Percentiles rank a stretch among this genome's conserved stretches.
Evolutionary conservation across 2,888 invertebrate genomes (phyloP).

Genomic region (Mactromeris polynyma): DNA sequence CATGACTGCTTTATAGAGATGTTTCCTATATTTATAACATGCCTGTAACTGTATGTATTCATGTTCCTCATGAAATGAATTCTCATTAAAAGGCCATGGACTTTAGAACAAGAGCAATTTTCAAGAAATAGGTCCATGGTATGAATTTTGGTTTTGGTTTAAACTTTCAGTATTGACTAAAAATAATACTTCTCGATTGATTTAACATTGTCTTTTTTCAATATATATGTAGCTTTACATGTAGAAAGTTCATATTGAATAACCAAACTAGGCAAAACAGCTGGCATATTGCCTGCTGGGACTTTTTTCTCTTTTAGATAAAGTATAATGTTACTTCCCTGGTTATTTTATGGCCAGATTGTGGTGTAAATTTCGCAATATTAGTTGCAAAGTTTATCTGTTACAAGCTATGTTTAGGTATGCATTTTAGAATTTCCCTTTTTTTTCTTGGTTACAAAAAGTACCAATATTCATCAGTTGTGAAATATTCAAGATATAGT

Average conservation of each 20-base stretch:
- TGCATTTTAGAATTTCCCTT: too few relatives aligned
- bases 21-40: too few relatives aligned
- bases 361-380: too few relatives aligned
- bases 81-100: too few relatives aligned
- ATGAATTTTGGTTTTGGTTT: background rate
- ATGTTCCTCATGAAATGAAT: too few relatives aligned
- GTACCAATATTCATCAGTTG: too few relatives aligned
- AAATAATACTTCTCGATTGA: background rate
- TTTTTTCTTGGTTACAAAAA: too few relatives aligned
- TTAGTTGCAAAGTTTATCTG: too few relatives aligned
- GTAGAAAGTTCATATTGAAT: background rate
- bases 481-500: too few relatives aligned
- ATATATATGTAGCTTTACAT: background rate
- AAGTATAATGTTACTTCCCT: background rate
- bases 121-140: background rate
- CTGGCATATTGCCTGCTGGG: slow-evolving; percentile 12
- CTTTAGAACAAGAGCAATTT: background rate
- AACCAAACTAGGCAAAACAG: background rate
- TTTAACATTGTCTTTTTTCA: background rate
- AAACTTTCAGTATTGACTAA: background rate
- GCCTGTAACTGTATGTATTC: too few relatives aligned
- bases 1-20: too few relatives aligned
- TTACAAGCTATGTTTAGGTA: too few relatives aligned
- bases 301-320: background rate
- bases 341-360: background rate